These are phyloP conservation scores for Hemaris fuciformis DNA, from an alignment of 2,888 invertebrate species.

Conservation along the genomic window DNA sequence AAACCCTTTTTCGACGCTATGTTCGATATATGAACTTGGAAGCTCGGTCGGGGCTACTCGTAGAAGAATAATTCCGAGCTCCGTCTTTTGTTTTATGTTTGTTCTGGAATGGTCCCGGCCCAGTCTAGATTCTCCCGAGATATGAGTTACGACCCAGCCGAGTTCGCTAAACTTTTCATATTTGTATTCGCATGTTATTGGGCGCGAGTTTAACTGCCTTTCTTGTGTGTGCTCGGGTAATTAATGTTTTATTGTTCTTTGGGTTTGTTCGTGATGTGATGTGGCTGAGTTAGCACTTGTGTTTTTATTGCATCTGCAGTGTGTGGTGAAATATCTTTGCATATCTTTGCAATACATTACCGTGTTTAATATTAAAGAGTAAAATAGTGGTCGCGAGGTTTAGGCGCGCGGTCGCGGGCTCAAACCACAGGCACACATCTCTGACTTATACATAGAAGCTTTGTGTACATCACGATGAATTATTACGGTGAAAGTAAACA, in stretches of 20 bases:
- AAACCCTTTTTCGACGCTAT: not conserved
- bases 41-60: not conserved
- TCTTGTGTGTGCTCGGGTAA: not conserved
- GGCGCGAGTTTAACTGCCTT: not conserved
- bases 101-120: not conserved
- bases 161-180: not conserved
- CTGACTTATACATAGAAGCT: too few species aligned
- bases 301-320: not conserved
- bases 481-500: too few species aligned
- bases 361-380: too few species aligned
- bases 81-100: not conserved
- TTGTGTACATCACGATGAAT: too few species aligned
- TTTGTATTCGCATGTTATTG: not conserved
- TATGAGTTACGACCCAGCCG: not conserved
- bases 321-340: not conserved
- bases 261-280: not conserved
- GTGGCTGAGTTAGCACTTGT: not conserved
- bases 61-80: not conserved
- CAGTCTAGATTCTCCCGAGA: not conserved
- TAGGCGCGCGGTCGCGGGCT: too few species aligned
- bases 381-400: too few species aligned
- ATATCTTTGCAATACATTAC: too few species aligned
- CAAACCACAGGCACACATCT: too few species aligned
- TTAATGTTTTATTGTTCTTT: conserved; percentile 1
- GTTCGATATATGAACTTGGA: not conserved